Evolutionary conservation across 2,797 vertebrate species (phyloP).

Genomic region (Pseudochirops corinnae): DNA sequence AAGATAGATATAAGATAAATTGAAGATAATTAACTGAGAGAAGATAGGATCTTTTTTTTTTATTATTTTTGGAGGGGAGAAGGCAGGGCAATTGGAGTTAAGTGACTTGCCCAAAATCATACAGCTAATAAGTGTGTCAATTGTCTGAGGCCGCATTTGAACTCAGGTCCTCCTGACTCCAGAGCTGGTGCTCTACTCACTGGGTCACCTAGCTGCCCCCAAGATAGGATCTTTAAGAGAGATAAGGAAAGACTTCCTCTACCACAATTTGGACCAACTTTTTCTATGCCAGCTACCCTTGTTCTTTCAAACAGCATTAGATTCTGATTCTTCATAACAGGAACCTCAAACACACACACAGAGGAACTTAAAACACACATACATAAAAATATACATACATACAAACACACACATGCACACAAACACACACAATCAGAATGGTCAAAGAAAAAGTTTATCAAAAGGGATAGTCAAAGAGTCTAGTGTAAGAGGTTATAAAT

Average conservation of each 20-base stretch:
- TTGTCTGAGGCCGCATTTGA: too few relatives aligned
- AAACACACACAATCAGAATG: neutral
- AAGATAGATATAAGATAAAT: neutral
- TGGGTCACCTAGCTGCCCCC: too few relatives aligned
- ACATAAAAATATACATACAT: neutral
- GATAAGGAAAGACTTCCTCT: neutral
- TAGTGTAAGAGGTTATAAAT: slow-evolving; percentile 21
- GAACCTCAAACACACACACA: neutral
- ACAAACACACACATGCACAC: neutral
- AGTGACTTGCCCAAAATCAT: too few relatives aligned
- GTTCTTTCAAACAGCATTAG: neutral
- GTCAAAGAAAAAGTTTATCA: slow-evolving; percentile 58
- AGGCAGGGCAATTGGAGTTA: too few relatives aligned
- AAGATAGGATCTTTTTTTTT: neutral
- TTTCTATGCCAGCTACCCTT: neutral
- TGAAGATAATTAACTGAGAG: neutral
- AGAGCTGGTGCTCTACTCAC: too few relatives aligned
- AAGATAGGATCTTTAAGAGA: too few relatives aligned
- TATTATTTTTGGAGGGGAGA: too few relatives aligned
- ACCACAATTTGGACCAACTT: neutral
- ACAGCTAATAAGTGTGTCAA: too few relatives aligned
- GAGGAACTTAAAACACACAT: neutral
- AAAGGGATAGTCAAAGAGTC: slow-evolving; percentile 51
- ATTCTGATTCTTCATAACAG: neutral
- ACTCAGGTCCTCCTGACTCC: too few relatives aligned